Evolutionary conservation across 2,888 invertebrate genomes (phyloP), one percentile per base, ranked within the genome.

Genomic region (Drosophila neutralis): DNA sequence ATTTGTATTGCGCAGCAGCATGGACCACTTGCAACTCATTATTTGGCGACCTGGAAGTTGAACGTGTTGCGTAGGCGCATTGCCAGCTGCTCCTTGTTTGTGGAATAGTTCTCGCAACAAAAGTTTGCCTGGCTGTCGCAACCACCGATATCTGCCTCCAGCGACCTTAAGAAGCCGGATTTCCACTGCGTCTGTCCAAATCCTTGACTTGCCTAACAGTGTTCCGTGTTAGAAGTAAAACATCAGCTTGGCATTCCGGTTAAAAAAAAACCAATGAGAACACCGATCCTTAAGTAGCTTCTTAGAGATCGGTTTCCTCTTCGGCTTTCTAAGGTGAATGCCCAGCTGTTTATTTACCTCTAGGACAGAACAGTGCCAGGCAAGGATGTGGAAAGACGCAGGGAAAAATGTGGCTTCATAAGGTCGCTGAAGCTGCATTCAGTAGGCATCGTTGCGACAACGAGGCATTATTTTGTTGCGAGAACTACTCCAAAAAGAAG

Each of bases 401-500:
- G 24, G 40, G 13, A 6, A 4, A 92, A 90, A 69, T 91, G 82
- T 56, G 86, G 92, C 18, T 93, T 93, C 64, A 69, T 93, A 0
- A 91, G 92, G 67, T 93, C 93, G 0, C 73, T 93, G 15, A 93
- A 7, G 33, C 21, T 0, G 29, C 7, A 80, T 67, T 93, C 69
- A 67, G 64, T 66, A 80, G 75, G 0, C 72, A 83, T 0, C 33
- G 13, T 0, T 66, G 74, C 4, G 73, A 97, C 91, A 93, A 95
- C 0, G 95, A 96, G 78, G 97, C 97, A 0, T 7, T 7, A 29
- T 29, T 29, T 29, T 29, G 92, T 94, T 48, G 95, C 48, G 94
- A 94, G 45, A 94, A 95, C 80, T 98, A 95, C 92, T 95, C 95
- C 90, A 94, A 93, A 1, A 94, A 94, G 1, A 95, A 95, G 79